These are phyloP conservation scores for Muricea muricata DNA, from an alignment of 92 coral and sea anemone species.

Conservation along the genomic window DNA sequence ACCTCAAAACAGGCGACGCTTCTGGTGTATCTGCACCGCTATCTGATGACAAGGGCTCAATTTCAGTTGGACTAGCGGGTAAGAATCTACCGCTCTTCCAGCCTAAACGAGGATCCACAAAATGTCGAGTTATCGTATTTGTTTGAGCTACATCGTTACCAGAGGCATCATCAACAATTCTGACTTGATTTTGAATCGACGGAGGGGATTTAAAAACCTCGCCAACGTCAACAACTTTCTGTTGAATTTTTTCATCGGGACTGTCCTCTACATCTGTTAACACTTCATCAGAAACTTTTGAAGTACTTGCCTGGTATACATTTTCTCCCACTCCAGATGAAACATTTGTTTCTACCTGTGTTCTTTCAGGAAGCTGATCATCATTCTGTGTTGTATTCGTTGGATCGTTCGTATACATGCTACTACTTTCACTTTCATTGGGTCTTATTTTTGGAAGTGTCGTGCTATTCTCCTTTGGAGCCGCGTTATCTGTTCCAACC, in stretches of 20 bases:
- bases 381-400: not conserved
- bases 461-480: not conserved
- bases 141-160: not conserved
- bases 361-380: not conserved
- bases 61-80: constrained; percentile 16
- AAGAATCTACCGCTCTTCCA: not conserved
- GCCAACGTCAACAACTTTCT: not conserved
- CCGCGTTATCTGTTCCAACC: not conserved
- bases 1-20: not conserved
- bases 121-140: constrained; percentile 17
- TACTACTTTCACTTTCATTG: not conserved
- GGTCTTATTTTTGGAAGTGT: too few relatives aligned
- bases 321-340: not conserved
- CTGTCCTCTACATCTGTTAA: not conserved
- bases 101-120: constrained; percentile 35
- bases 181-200: constrained; percentile 1
- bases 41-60: constrained; percentile 26
- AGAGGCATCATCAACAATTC: not conserved
- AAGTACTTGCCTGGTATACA: not conserved
- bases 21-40: constrained; percentile 10
- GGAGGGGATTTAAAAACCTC: constrained; percentile 36
- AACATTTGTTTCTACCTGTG: not conserved
- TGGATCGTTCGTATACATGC: not conserved
- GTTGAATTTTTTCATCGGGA: not conserved
- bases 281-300: not conserved